A percentile compares a stretch with the other conserved stretches of the same genome.
phyloP scores from a whole-genome alignment of 2,888 invertebrate species.

The Euspilapteryx auroguttella region DNA sequence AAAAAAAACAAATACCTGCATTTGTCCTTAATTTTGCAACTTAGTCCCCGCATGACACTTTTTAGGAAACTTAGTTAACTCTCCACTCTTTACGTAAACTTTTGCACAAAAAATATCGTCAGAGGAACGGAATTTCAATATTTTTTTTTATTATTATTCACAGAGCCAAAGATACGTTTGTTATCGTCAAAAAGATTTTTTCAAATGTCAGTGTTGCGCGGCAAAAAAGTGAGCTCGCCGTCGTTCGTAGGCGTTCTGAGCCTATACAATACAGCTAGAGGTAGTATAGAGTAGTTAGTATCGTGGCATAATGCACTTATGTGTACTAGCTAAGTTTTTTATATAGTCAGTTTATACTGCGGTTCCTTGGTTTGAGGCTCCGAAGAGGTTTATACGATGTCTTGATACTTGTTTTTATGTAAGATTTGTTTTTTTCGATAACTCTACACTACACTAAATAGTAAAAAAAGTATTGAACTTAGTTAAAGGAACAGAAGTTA shows the following conservation, averaged over 20 bases:
- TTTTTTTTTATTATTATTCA: slow-evolving; percentile 12
- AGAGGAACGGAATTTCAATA: slow-evolving; percentile 3
- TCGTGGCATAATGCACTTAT: slow-evolving; percentile 55
- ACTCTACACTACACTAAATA: no score
- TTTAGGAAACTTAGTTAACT: no score
- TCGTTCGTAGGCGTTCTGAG: slow-evolving; percentile 44
- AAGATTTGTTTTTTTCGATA: no score
- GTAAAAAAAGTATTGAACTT: no score
- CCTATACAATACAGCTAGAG: slow-evolving; percentile 14
- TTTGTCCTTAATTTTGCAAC: no score
- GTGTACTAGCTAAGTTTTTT: slow-evolving; percentile 58
- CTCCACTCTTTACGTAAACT: no score
- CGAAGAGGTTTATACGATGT: slow-evolving; percentile 15
- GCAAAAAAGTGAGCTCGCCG: slow-evolving; percentile 52
- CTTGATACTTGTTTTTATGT: slow-evolving; percentile 45
- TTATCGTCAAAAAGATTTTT: slow-evolving; percentile 58
- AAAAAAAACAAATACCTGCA: no score
- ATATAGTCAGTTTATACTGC: slow-evolving; percentile 51
- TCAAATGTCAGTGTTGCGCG: slow-evolving; percentile 39
- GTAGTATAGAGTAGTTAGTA: slow-evolving; percentile 32
- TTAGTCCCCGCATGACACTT: no score
- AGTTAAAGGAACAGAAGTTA: no score
- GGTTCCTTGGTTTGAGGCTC: slow-evolving; percentile 43
- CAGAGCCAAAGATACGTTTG: slow-evolving; percentile 42
- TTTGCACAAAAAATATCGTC: no score